A percentile compares a stretch with the other conserved stretches of the same genome.
These are phyloP conservation scores for Astropecten irregularis DNA, from an alignment of 53 echinoderm and acorn worm genomes.

Conservation along the genomic window DNA sequence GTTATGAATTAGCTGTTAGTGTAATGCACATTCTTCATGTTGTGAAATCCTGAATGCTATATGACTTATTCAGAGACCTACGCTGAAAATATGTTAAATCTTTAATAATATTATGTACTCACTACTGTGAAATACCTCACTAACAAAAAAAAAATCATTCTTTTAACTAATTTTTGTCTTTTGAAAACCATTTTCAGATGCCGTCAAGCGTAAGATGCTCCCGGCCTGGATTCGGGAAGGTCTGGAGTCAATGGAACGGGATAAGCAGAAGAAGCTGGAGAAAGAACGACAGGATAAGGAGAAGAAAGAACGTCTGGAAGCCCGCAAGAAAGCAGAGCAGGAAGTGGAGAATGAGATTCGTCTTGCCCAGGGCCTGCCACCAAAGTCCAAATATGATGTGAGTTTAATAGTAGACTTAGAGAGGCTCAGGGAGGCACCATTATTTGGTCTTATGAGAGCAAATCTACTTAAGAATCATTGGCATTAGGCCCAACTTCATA, in stretches of 20 bases:
- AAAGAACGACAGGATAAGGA: conserved; percentile 79
- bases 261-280: conserved; percentile 85
- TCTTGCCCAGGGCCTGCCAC: conserved; percentile 73
- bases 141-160: too few relatives aligned
- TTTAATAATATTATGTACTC: too few relatives aligned
- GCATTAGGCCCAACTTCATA: background rate
- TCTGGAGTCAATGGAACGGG: conserved; percentile 91
- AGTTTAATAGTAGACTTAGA: background rate
- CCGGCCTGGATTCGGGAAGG: conserved; percentile 97
- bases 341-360: conserved; percentile 79
- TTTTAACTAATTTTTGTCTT: too few relatives aligned
- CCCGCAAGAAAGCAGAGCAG: conserved; percentile 85
- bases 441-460: background rate
- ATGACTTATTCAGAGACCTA: too few relatives aligned
- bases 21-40: too few relatives aligned
- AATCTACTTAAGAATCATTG: too few relatives aligned
- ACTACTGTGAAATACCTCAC: too few relatives aligned
- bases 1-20: too few relatives aligned
- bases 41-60: too few relatives aligned
- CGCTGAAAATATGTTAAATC: too few relatives aligned
- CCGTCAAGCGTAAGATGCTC: conserved; percentile 84
- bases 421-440: background rate
- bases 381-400: conserved; percentile 91
- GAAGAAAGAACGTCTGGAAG: conserved; percentile 75
- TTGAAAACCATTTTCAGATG: conserved; percentile 67